phyloP scores from a whole-genome alignment of 2,888 invertebrate species.

The Philonicus albiceps region DNA sequence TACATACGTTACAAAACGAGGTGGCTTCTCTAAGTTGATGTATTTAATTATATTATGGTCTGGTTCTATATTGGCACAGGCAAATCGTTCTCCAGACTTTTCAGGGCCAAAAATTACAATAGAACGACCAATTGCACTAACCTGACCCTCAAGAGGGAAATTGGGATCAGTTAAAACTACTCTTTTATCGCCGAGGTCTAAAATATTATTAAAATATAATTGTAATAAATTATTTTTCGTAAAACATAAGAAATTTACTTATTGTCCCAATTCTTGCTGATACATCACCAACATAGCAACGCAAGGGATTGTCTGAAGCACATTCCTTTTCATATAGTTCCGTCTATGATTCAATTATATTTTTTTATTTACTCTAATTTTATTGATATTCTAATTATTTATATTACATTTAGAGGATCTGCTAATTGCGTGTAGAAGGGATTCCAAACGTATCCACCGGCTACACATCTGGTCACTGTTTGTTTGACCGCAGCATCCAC shows the following conservation, averaged over 20 bases:
- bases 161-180: constrained; percentile 85
- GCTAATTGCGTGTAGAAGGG: constrained; percentile 89
- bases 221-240: neutral
- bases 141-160: constrained; percentile 81
- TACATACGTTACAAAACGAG: constrained; percentile 88
- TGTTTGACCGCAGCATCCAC: constrained; percentile 88
- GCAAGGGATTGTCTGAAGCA: constrained; percentile 83
- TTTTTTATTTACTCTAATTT: neutral
- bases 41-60: constrained; percentile 91
- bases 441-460: constrained; percentile 92
- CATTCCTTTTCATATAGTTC: constrained; percentile 89
- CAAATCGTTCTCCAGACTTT: constrained; percentile 74
- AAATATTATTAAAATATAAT: neutral
- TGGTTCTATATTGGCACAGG: constrained; percentile 90
- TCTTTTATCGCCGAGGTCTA: constrained; percentile 78
- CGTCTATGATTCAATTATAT: constrained; percentile 65
- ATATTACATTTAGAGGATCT: constrained; percentile 82
- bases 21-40: constrained; percentile 85
- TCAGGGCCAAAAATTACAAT: constrained; percentile 84
- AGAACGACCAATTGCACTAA: constrained; percentile 83
- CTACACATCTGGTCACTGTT: constrained; percentile 82
- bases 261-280: constrained; percentile 85
- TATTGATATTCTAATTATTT: neutral
- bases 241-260: constrained; percentile 59
- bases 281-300: constrained; percentile 92